A percentile compares a stretch with the other conserved stretches of the same genome.
phyloP scores from a whole-genome alignment of 2,113 vertebrate genomes.

The Toxotes jaculatrix region DNA sequence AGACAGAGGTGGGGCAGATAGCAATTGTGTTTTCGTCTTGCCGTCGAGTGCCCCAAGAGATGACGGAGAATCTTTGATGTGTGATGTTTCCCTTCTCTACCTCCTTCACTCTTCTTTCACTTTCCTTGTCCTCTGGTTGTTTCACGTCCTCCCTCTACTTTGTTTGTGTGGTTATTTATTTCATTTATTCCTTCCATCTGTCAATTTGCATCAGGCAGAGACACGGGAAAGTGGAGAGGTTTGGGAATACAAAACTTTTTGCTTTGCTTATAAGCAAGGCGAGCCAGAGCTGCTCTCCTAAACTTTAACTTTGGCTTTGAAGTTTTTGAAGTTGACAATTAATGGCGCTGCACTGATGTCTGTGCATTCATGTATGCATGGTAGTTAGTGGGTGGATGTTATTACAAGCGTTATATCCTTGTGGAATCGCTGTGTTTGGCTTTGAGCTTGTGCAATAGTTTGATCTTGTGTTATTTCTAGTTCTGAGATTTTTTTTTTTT shows the following conservation, averaged over 20 bases:
- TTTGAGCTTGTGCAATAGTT: slow-evolving; percentile 6
- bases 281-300: slow-evolving; percentile 25
- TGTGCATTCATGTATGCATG: slow-evolving; percentile 4
- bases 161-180: slow-evolving; percentile 75
- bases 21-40: slow-evolving; percentile 74
- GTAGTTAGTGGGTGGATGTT: slow-evolving; percentile 18
- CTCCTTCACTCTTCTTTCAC: slow-evolving; percentile 35
- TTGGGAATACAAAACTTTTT: slow-evolving; percentile 67
- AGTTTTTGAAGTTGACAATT: slow-evolving; percentile 54
- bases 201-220: slow-evolving; percentile 75
- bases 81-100: slow-evolving; percentile 61
- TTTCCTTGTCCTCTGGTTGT: slow-evolving; percentile 70
- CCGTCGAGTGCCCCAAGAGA: slow-evolving; percentile 73
- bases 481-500: neutral
- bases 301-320: slow-evolving; percentile 61
- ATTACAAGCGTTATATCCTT: slow-evolving; percentile 15
- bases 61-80: slow-evolving; percentile 80
- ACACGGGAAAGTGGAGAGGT: slow-evolving; percentile 49
- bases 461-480: slow-evolving; percentile 16
- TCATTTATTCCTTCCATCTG: slow-evolving; percentile 68
- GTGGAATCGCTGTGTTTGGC: slow-evolving; percentile 3
- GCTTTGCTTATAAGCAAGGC: slow-evolving; percentile 44
- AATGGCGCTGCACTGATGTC: slow-evolving; percentile 39
- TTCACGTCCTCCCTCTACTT: slow-evolving; percentile 61
- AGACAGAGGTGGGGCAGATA: slow-evolving; percentile 51